Evolutionary conservation across 2,888 invertebrate species (phyloP), one percentile per base, ranked within the genome.

Genomic region (Aplocera efformata): DNA sequence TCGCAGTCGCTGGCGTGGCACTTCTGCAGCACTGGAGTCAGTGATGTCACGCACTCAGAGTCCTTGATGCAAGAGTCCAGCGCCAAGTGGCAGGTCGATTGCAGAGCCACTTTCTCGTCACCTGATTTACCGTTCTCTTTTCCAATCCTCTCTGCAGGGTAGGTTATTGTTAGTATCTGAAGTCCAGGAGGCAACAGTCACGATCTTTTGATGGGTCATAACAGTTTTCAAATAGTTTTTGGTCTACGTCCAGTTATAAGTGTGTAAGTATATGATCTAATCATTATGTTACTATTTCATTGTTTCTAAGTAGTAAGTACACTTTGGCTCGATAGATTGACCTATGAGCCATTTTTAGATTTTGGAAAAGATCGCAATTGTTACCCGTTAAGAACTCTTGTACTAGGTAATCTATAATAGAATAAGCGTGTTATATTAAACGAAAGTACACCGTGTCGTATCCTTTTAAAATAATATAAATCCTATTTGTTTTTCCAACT

Each of bases 81-180:
- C 31, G 96, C 96, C 57, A 94, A 91, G 81, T 96, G 96, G 81
- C 97, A 96, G 59, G 96, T 96, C 66, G 95, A 96, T 83, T 95
- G 91, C 46, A 93, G 91, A 23, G 91, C 90, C 71, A 91, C 85
- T 72, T 89, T 90, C 42, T 86, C 86, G 53, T 81, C 79, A 82
- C 83, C 82, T 78, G 85, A 65, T 88, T 81, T 82, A 88, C 88
- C 81, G 85, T 89, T 82, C 74, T 90, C 80, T 77, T 82, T 79
- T 73, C 86, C 80, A 84, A 88, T 84, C 69, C 82, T 76, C 80
- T 84, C 86, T 88, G 88, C 79, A 74, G 80, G 79, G 79, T 60
- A 67, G 62, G 56, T 52, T 51, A 50, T 67, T 65, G 67, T 78
- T 77, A 73, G 60, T 60, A 49, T 52, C 44, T 57, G 44, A 31